A percentile compares a stretch with the other conserved stretches of the same genome.
Conservation (phyloP, 2,888 invertebrate genomes). For the Catotricha subobsoleta region DNA sequence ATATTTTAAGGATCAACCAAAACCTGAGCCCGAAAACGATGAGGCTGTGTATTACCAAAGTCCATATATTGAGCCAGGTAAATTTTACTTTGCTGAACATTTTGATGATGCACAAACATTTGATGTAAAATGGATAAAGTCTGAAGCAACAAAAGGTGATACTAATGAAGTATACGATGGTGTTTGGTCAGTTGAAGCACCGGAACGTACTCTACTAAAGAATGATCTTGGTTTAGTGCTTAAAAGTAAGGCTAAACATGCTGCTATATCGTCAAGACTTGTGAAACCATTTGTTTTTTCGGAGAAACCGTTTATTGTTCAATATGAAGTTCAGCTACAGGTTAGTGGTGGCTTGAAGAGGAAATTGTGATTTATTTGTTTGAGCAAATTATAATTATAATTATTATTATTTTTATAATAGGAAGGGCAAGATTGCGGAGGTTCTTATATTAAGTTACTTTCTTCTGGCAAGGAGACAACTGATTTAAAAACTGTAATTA, state of each 20-base stretch:
- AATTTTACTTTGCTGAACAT: constrained; percentile 63
- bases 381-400: no score
- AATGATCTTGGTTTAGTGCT: constrained; percentile 78
- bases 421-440: constrained; percentile 97
- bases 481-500: constrained; percentile 44
- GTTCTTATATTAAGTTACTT: constrained; percentile 89
- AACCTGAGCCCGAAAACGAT: background rate
- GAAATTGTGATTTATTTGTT: constrained; percentile 5
- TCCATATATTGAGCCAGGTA: constrained; percentile 43
- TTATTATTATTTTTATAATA: constrained; percentile 23
- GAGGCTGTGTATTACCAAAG: constrained; percentile 39
- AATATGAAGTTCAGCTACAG: constrained; percentile 81
- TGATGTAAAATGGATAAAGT: constrained; percentile 65
- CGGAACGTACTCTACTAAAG: constrained; percentile 55
- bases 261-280: constrained; percentile 72
- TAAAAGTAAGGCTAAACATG: constrained; percentile 90
- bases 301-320: constrained; percentile 69
- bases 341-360: constrained; percentile 21
- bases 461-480: constrained; percentile 47
- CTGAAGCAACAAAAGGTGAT: constrained; percentile 80
- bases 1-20: constrained; percentile 5
- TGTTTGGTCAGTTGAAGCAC: constrained; percentile 54
- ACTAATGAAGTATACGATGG: constrained; percentile 91
- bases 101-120: constrained; percentile 64
- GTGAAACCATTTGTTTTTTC: constrained; percentile 65